Evolutionary conservation across 1,140 invertebrate species (phyloP), one percentile per base, ranked within the genome.

Genomic region (Saxidomus purpurata): DNA sequence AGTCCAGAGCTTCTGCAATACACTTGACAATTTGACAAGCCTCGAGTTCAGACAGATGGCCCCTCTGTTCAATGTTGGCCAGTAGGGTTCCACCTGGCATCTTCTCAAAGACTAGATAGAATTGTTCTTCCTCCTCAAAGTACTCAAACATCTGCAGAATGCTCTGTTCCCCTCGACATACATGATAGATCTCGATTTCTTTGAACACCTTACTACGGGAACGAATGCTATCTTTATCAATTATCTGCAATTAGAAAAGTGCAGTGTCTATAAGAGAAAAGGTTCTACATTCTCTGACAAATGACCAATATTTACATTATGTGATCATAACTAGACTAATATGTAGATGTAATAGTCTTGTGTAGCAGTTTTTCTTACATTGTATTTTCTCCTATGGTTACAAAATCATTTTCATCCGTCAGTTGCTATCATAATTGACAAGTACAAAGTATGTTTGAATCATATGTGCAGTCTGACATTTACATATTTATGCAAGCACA

Each of bases 21-120:
- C 99, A 98, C 91, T 97, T 97, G 71, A 99, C 97, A 85, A 99
- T 98, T 94, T 98, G 97, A 92, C 98, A 98, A 52, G 99, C 99
- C 96, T 99, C 99, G 92, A 98, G 97, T 96, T 99, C 99, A 77
- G 98, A 99, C 96, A 99, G 98, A 95, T 98, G 98, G 47, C 98
- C 97, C 92, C 98, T 97, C 95, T 98, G 97, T 96, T 99, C 98
- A 94, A 99, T 99, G 92, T 99, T 98, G 11, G 97, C 97, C 83
- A 99, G 96, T 85, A 99, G 96, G 22, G 97, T 96, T 34, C 96
- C 99, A 90, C 99, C 99, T 95, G 98, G 98, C 94, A 99, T 97
- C 96, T 99, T 99, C 96, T 99, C 99, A 96, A 99, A 99, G 90
- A 99, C 98, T 95, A 99, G 97, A 96, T 99, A 99, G 96, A 99